Conservation (phyloP, 2,888 invertebrate genomes). For the Eugnorisma glareosa region DNA sequence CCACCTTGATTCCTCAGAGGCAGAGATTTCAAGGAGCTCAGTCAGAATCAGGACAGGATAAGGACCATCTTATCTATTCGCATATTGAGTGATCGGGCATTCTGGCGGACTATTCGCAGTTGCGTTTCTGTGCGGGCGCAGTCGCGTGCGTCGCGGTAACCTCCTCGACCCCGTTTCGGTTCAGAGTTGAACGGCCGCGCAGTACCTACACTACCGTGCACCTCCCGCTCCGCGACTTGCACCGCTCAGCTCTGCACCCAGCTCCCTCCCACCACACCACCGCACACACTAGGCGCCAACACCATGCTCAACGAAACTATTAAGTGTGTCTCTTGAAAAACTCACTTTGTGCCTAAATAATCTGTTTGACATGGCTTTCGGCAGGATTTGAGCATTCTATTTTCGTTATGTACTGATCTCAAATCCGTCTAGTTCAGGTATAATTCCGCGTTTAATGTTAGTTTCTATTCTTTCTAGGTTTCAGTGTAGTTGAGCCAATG, state of each 20-base stretch:
- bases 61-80: not conserved
- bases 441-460: not conserved
- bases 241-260: conserved; percentile 44
- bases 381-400: conserved; percentile 20
- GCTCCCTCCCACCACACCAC: conserved; percentile 48
- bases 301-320: conserved; percentile 34
- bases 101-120: conserved; percentile 46
- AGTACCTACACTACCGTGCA: conserved; percentile 72
- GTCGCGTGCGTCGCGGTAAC: conserved; percentile 70
- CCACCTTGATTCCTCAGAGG: not conserved
- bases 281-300: conserved; percentile 23
- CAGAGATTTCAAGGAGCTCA: not conserved
- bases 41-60: too few relatives aligned
- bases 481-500: not conserved
- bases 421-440: not conserved
- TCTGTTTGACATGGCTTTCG: conserved; percentile 13
- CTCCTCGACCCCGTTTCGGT: conserved; percentile 87
- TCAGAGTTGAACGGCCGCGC: conserved; percentile 87
- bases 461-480: not conserved
- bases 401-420: conserved; percentile 11
- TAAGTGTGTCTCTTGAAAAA: conserved; percentile 18
- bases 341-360: conserved; percentile 18
- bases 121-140: conserved; percentile 54
- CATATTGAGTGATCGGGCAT: conserved; percentile 3
- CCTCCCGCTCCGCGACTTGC: conserved; percentile 59